Percentiles rank a stretch among this genome's conserved stretches.
These are phyloP conservation scores for Morpho achilles DNA, from an alignment of 2,888 invertebrate species.

Conservation along the genomic window DNA sequence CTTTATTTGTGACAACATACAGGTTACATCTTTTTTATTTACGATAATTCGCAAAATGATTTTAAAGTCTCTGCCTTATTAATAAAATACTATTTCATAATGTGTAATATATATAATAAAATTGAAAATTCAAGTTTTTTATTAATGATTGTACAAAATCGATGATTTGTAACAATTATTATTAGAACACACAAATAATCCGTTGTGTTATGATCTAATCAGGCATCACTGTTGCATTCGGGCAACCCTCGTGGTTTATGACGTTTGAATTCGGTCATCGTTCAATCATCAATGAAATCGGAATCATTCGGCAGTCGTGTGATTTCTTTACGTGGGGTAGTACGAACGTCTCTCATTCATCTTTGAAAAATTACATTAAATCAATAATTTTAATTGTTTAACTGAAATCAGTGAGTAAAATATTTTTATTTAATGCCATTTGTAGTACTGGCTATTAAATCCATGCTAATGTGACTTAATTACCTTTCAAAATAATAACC, in stretches of 20 bases:
- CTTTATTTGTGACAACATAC: too few relatives aligned
- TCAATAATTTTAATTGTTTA: slow-evolving; percentile 10
- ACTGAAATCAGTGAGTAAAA: slow-evolving; percentile 17
- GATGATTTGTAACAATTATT: too few relatives aligned
- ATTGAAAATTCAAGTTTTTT: too few relatives aligned
- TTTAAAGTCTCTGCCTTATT: too few relatives aligned
- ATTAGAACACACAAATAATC: too few relatives aligned
- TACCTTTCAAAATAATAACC: slow-evolving; percentile 9
- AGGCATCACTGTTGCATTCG: background rate
- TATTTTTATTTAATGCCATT: background rate
- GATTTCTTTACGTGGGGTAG: slow-evolving; percentile 5
- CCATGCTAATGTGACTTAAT: slow-evolving; percentile 2
- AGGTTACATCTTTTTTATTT: too few relatives aligned
- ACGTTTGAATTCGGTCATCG: background rate
- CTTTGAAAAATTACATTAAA: background rate
- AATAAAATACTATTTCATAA: too few relatives aligned
- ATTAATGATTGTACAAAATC: too few relatives aligned
- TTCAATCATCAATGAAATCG: background rate
- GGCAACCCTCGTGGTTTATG: background rate
- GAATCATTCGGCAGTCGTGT: slow-evolving; percentile 9
- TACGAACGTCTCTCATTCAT: slow-evolving; percentile 2
- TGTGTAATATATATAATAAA: too few relatives aligned
- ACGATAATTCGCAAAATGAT: too few relatives aligned
- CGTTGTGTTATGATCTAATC: too few relatives aligned
- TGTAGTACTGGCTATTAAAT: background rate